These are phyloP conservation scores for Elephas maximus DNA, from an alignment of 2,113 vertebrate genomes.

Conservation along the genomic window DNA sequence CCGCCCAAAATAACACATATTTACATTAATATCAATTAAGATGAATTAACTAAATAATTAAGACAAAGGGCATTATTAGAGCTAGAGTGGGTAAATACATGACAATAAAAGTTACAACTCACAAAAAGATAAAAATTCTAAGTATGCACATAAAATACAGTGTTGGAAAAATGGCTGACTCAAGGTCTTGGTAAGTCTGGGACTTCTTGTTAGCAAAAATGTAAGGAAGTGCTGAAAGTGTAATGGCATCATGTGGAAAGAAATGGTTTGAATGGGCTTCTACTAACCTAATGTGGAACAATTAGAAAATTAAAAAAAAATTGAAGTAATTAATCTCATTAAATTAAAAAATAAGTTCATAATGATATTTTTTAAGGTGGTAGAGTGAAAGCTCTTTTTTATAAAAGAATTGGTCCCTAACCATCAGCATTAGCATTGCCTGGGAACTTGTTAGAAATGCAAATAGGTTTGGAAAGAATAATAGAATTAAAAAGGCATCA, in stretches of 20 bases:
- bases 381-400: neutral
- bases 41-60: neutral
- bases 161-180: neutral
- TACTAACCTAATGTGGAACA: neutral
- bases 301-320: neutral
- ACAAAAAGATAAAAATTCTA: neutral
- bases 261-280: neutral
- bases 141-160: neutral
- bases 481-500: neutral
- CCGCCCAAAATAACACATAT: neutral
- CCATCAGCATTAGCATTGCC: no score
- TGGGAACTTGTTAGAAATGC: no score
- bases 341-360: neutral
- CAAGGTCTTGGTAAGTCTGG: neutral
- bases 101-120: neutral
- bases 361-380: neutral
- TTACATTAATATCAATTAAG: neutral
- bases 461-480: neutral
- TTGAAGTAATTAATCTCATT: neutral
- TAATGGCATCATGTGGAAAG: neutral
- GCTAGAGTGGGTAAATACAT: neutral
- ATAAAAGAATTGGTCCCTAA: neutral
- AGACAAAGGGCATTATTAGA: neutral
- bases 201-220: neutral
- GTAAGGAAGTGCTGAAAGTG: neutral